Conservation (phyloP, 2,113 vertebrate genomes). For the Ginglymostoma cirratum region DNA sequence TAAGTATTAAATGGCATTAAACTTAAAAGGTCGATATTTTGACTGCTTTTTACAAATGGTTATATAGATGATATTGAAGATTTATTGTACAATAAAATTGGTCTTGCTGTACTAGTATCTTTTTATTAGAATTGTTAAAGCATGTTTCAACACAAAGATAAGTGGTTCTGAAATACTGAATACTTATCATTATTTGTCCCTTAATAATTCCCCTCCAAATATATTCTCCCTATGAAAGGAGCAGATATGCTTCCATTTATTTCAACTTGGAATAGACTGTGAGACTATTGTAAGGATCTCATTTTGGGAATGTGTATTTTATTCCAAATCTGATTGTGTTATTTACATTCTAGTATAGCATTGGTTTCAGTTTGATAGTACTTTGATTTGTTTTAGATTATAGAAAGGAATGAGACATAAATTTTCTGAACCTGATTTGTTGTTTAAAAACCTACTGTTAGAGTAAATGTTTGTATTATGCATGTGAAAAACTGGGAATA, state of each 20-base stretch:
- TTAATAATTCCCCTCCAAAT: not conserved
- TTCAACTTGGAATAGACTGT: not conserved
- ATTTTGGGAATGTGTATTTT: not conserved
- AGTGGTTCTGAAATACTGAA: not conserved
- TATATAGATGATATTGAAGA: not conserved
- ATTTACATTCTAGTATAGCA: not conserved
- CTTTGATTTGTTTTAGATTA: not conserved
- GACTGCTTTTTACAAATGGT: not conserved
- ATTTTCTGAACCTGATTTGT: not conserved
- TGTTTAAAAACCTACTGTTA: not conserved
- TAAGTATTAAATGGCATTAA: slow-evolving; percentile 53
- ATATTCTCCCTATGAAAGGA: not conserved
- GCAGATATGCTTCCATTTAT: not conserved
- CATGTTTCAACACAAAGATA: not conserved
- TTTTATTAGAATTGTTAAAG: not conserved
- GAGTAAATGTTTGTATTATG: not conserved
- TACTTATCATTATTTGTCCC: not conserved
- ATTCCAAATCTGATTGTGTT: not conserved
- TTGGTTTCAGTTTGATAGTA: not conserved
- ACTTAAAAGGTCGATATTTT: not conserved
- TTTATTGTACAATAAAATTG: not conserved
- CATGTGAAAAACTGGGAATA: not conserved
- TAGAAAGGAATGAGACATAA: not conserved
- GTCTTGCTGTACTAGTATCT: not conserved
- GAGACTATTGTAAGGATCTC: not conserved